Base-by-base conservation (phyloP, 2,888 invertebrate species). In the Actias luna region DNA sequence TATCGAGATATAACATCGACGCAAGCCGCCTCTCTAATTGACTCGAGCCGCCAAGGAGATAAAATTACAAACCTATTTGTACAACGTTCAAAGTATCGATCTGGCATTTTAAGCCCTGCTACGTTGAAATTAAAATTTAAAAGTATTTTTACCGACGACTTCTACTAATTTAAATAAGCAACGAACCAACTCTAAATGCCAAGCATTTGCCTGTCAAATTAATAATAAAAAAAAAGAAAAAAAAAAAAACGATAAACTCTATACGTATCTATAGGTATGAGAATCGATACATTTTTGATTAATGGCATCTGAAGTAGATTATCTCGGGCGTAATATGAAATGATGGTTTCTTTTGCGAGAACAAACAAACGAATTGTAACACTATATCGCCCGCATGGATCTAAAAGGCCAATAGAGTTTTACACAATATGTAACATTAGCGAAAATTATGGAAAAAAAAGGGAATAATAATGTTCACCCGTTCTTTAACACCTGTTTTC, bases 181-280 rank as follows among this genome's bases (percentile, higher is more conserved):
- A 85, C 83, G 80, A 77, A 72, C 72, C 80, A 81, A 82, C 85
- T 88, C 87, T 89, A 91, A 92, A 91, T 88, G 89, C 92, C 89
- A 86, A 81, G 87, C 89, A 88, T 89, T 90, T 87, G 86, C 83
- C 89, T 90, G 91, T 90, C 91, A 90, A 84, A 91, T 90, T 90
- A 89, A 85, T 87, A 89, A 89, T 86, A 86, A 87, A 88, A 71
- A 85, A 86, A 84, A 85, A 81, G n/a, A n/a, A n/a, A n/a, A n/a
- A 50, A 50, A 25, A 42, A 42, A 42, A 42, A 22, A 25, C 25
- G 12, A 50, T 25, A 25, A 25, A 50, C 12, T 25, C 46, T 14
- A 50, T 50, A 50, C n/a, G 22, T 83, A 80, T 82, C 80, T 78
- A 80, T 82, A 75, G 84, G 85, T 84, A 85, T 88, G 88, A 85